Conservation (phyloP, 2,797 vertebrate species). For the Sebastes hubbsi region DNA sequence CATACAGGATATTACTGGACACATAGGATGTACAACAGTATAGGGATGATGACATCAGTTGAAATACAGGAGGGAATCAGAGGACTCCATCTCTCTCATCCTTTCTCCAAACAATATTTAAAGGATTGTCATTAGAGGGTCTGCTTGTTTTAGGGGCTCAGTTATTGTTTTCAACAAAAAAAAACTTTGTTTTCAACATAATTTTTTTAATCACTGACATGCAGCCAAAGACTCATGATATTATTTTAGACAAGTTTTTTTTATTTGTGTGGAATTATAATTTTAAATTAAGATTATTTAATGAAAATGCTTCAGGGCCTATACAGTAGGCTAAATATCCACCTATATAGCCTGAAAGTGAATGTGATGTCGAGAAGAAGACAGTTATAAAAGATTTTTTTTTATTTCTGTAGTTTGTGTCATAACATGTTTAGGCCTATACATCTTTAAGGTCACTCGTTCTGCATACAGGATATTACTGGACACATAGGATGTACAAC, state of each 20-base stretch:
- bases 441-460: slow-evolving; percentile 71
- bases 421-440: slow-evolving; percentile 71
- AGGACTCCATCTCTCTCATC: slow-evolving; percentile 24
- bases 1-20: slow-evolving; percentile 74
- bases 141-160: slow-evolving; percentile 9
- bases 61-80: slow-evolving; percentile 68
- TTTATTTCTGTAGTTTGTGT: slow-evolving; percentile 64
- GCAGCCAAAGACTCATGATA: not conserved
- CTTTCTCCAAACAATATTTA: slow-evolving; percentile 42
- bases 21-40: slow-evolving; percentile 75
- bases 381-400: slow-evolving; percentile 76
- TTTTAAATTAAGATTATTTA: not conserved
- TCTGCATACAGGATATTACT: slow-evolving; percentile 75
- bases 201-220: too few relatives aligned
- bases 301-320: not conserved
- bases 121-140: slow-evolving; percentile 62
- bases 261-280: not conserved
- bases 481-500: slow-evolving; percentile 76
- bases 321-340: not conserved
- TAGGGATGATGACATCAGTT: slow-evolving; percentile 74
- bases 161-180: too few relatives aligned
- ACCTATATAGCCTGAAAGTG: not conserved
- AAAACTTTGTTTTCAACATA: too few relatives aligned
- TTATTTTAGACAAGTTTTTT: not conserved
- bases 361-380: slow-evolving; percentile 37